Evolutionary conservation across 30 jellyfish, hydroid and myxozoan species (phyloP).

Genomic region (Mastigias papua): DNA sequence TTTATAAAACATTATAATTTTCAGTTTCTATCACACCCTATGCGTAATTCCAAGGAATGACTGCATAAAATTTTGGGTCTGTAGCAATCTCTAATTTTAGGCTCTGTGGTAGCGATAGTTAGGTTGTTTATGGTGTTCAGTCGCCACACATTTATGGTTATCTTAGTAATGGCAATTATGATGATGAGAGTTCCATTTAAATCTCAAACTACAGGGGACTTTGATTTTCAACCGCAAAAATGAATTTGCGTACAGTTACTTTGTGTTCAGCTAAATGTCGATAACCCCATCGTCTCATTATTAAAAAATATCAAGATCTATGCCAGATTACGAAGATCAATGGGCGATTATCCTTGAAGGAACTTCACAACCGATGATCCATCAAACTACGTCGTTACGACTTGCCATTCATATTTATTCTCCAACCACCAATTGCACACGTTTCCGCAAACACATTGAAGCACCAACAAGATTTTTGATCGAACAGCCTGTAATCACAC

Average conservation of each 20-base stretch:
- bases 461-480: too few species aligned
- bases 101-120: too few species aligned
- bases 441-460: too few species aligned
- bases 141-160: neutral
- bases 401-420: neutral
- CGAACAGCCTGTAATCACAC: too few species aligned
- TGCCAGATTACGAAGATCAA: constrained; percentile 4
- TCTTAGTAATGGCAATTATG: neutral
- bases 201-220: neutral
- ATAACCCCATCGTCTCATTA: neutral
- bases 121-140: neutral
- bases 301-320: constrained; percentile 9
- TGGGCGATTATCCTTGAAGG: neutral
- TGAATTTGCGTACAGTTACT: constrained; percentile 5
- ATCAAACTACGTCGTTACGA: neutral
- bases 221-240: constrained; percentile 4
- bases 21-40: too few species aligned
- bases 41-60: too few species aligned
- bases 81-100: too few species aligned
- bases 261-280: neutral
- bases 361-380: neutral
- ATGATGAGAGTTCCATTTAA: neutral
- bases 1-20: too few species aligned
- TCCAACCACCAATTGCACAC: neutral
- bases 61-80: too few species aligned